Evolutionary conservation across 92 coral and sea anemone genomes (phyloP), one percentile per base, ranked within the genome.

Genomic region (Epizoanthus illoricatus): DNA sequence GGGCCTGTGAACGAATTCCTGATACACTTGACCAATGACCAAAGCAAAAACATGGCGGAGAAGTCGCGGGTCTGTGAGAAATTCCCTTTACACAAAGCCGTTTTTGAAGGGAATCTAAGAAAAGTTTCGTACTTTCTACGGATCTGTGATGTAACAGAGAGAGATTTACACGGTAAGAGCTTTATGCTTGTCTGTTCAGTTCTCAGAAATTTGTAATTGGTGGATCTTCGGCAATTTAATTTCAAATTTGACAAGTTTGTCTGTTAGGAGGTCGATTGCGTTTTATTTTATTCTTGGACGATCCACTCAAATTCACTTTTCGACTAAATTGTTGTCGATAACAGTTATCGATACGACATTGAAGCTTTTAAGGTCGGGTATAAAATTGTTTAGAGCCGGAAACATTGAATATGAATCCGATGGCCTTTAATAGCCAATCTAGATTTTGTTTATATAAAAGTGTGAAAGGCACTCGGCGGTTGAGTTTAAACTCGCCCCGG

Each of bases 91-190:
- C 99, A 96, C 65, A 93, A 81, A 87, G 99, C 99, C 28, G 90
- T 96, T 59, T 96, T 94, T 86, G 98, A 96, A 70, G 99, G 99
- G 36, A 96, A 96, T 88, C 81, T 96, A 8, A 88, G 99, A 28
- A 96, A 94, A 73, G 97, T 96, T 73, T 96, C 99, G 42, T 73
- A 88, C 47, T 91, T 87, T 45, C 75, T 96, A 76, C 85, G 97
- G 39, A 76, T 86, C 71, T 91, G 93, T 74, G 97, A 94, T 83
- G 81, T 96, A 71, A 90, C 65, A 58, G 94, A 94, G 79, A 91
- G 85, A 88, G 99, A 96, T 87, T 63, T 89, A 18, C 97, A 96
- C 78, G 99, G 99, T 96, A 91, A 79, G 90, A 41, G 2, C 41
- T 33, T 49, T 49, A 16, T 0, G 2, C 47, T 47, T 8, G 7